Conservation (phyloP, 2,888 invertebrate species). For the Campaea margaritaria region DNA sequence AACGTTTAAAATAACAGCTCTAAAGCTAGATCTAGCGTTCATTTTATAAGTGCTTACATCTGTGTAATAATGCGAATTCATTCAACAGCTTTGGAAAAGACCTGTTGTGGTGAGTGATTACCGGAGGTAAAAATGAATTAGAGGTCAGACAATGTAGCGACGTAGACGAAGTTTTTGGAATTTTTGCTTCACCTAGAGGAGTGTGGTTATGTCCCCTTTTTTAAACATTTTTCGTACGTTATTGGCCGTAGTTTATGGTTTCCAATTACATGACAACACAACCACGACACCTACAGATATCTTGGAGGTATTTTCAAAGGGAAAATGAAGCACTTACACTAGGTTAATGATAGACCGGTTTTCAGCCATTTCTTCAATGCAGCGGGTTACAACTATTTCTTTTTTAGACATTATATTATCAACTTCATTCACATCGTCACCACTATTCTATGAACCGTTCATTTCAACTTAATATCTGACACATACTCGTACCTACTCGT, state of each 20-base stretch:
- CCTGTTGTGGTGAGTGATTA: constrained; percentile 82
- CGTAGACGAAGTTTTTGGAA: constrained; percentile 69
- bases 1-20: constrained; percentile 7
- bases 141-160: constrained; percentile 66
- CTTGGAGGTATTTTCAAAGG: constrained; percentile 13
- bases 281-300: constrained; percentile 43
- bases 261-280: constrained; percentile 58
- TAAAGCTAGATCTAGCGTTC: constrained; percentile 21
- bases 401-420: constrained; percentile 1
- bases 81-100: constrained; percentile 85
- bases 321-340: constrained; percentile 24
- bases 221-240: constrained; percentile 51
- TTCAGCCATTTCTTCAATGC: constrained; percentile 9
- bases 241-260: constrained; percentile 46
- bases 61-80: constrained; percentile 65
- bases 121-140: constrained; percentile 73
- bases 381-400: constrained; percentile 4
- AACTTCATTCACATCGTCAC: constrained; percentile 10
- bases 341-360: constrained; percentile 6
- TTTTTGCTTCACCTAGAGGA: constrained; percentile 70
- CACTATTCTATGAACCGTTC: constrained; percentile 3
- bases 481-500: no score
- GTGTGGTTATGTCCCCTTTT: constrained; percentile 58
- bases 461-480: neutral
- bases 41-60: constrained; percentile 24